These are phyloP conservation scores for Psittacula derbiana DNA, from an alignment of 2,797 vertebrate genomes.

Conservation along the genomic window DNA sequence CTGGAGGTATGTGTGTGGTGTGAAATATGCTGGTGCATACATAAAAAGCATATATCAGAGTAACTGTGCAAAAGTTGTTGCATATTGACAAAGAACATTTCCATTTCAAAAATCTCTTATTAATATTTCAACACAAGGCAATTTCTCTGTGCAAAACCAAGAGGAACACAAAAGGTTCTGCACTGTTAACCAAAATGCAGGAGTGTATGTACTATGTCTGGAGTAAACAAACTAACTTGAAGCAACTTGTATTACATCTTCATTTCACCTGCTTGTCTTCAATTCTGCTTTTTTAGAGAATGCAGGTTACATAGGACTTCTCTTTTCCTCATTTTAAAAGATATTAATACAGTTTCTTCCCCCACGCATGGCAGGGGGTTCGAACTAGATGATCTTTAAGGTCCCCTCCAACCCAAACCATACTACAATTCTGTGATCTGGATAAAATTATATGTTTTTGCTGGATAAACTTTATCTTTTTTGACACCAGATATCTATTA, in stretches of 20 bases:
- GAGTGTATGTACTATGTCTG: accelerated
- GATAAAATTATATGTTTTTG: background rate
- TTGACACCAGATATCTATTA: background rate
- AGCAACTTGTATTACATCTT: background rate
- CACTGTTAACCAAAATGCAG: background rate
- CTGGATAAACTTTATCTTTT: background rate
- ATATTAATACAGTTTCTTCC: background rate
- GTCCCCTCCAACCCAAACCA: background rate
- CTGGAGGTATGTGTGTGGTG: background rate
- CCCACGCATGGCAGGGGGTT: background rate
- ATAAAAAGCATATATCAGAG: background rate
- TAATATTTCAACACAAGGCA: background rate
- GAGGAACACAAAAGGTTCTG: background rate
- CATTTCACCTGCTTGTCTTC: background rate
- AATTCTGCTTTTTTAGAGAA: background rate
- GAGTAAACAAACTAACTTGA: background rate
- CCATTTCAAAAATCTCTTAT: background rate
- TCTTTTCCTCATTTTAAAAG: background rate
- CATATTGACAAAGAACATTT: background rate
- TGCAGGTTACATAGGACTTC: background rate
- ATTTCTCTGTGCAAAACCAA: background rate
- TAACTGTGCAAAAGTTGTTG: background rate
- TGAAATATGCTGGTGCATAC: background rate
- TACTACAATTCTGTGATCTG: background rate
- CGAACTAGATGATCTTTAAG: background rate